phyloP scores from a whole-genome alignment of 2,888 invertebrate species.

The Rhagophthalmus giganteus region DNA sequence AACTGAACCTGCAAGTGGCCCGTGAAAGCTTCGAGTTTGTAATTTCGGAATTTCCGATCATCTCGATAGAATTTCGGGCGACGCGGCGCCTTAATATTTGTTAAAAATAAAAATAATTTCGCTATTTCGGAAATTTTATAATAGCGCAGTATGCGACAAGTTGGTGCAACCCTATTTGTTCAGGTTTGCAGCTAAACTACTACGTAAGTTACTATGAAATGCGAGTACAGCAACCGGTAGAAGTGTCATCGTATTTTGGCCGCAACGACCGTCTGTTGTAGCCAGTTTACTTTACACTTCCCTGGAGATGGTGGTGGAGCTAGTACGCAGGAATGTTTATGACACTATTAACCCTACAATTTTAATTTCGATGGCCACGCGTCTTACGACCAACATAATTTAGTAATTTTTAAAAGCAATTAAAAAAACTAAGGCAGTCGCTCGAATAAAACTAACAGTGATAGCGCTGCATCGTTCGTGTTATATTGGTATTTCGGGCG shows the following conservation, averaged over 20 bases:
- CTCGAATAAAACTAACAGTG: too few relatives aligned
- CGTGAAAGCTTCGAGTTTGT: conserved; percentile 31
- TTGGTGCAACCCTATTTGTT: conserved; percentile 7
- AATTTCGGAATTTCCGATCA: conserved; percentile 25
- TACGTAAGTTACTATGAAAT: conserved; percentile 14
- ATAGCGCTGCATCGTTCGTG: too few relatives aligned
- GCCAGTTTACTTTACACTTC: conserved; percentile 23
- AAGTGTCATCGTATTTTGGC: conserved; percentile 27
- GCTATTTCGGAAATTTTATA: too few relatives aligned
- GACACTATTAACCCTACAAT: conserved; percentile 24
- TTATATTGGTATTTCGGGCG: too few relatives aligned
- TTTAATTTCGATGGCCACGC: conserved; percentile 21
- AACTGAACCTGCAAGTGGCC: conserved; percentile 37
- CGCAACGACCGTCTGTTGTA: conserved; percentile 26
- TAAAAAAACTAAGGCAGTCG: too few relatives aligned
- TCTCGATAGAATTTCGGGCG: conserved; percentile 5
- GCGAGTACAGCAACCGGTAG: conserved; percentile 15
- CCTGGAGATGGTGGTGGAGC: conserved; percentile 21
- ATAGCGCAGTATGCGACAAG: too few relatives aligned
- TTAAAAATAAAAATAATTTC: too few relatives aligned
- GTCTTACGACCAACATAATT: neutral
- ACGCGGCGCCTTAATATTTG: conserved; percentile 7
- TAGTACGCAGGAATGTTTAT: conserved; percentile 26
- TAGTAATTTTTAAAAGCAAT: too few relatives aligned
- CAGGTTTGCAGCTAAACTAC: conserved; percentile 6